phyloP scores from a whole-genome alignment of 2,888 invertebrate genomes.

The Cataglyphis altisquamis region DNA sequence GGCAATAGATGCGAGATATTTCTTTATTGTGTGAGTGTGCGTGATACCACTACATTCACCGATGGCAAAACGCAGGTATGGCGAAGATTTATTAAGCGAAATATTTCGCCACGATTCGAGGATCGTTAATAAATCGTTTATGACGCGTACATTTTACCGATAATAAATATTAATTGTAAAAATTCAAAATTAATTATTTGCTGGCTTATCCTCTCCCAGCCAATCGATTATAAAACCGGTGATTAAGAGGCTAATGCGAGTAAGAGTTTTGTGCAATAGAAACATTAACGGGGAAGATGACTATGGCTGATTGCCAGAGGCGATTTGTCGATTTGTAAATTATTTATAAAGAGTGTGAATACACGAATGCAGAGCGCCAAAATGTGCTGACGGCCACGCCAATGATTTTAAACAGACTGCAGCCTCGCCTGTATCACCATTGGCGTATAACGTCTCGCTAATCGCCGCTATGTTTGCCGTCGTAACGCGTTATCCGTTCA shows the following conservation, averaged over 20 bases:
- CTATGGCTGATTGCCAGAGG: slow-evolving; percentile 73
- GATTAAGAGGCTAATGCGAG: slow-evolving; percentile 9
- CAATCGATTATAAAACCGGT: slow-evolving; percentile 17
- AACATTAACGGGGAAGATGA: slow-evolving; percentile 46
- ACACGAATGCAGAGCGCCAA: not conserved
- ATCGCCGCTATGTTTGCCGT: slow-evolving; percentile 75
- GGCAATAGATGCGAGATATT: slow-evolving; percentile 26
- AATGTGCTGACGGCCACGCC: slow-evolving; percentile 72
- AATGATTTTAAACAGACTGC: slow-evolving; percentile 79
- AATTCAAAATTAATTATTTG: slow-evolving; percentile 2
- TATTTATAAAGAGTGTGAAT: slow-evolving; percentile 64
- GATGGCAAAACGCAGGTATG: slow-evolving; percentile 18
- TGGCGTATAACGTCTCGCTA: slow-evolving; percentile 78
- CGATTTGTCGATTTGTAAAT: slow-evolving; percentile 80
- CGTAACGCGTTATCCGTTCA: slow-evolving; percentile 71
- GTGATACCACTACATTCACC: slow-evolving; percentile 27
- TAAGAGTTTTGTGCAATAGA: slow-evolving; percentile 17
- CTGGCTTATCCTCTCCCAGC: not conserved
- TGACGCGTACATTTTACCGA: slow-evolving; percentile 8
- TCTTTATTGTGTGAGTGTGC: slow-evolving; percentile 17
- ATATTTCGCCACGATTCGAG: slow-evolving; percentile 26
- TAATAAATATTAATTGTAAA: slow-evolving; percentile 16
- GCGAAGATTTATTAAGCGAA: slow-evolving; percentile 40
- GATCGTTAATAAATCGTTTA: slow-evolving; percentile 44
- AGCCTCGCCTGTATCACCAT: slow-evolving; percentile 75